Conservation (phyloP, 2,888 invertebrate genomes). For the Drosophila cracens region DNA sequence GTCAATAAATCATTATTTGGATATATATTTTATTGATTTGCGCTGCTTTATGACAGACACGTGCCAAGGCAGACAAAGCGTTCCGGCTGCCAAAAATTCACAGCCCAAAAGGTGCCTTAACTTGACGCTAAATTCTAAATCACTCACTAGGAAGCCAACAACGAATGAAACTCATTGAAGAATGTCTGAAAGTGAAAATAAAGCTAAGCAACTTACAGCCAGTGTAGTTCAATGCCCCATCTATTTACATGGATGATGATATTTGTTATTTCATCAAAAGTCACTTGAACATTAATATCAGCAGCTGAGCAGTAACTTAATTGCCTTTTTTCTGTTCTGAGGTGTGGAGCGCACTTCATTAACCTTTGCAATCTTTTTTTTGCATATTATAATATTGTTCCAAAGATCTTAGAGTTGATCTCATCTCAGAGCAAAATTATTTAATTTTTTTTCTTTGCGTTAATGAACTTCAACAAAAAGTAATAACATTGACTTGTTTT, state of each 20-base stretch:
- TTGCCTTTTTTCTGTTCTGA: neutral
- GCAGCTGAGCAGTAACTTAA: neutral
- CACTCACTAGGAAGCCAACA: constrained; percentile 41
- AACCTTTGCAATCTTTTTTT: constrained; percentile 41
- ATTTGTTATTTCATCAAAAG: neutral
- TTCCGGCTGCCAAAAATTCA: constrained; percentile 33
- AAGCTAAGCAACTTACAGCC: constrained; percentile 16
- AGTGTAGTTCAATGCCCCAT: constrained; percentile 40
- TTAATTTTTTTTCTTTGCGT: neutral
- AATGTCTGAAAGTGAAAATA: constrained; percentile 62
- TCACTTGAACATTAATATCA: constrained; percentile 15
- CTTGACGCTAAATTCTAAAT: constrained; percentile 40
- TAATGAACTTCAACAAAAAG: constrained; percentile 16
- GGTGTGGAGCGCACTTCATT: constrained; percentile 34
- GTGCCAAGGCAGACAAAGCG: constrained; percentile 66
- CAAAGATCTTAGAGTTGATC: constrained; percentile 13
- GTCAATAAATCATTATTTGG: constrained; percentile 74
- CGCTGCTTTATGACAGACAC: constrained; percentile 70
- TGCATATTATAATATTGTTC: constrained; percentile 8
- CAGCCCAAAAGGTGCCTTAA: constrained; percentile 22
- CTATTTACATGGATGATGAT: neutral
- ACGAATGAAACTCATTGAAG: constrained; percentile 9
- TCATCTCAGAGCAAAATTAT: constrained; percentile 7
- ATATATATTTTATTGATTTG: constrained; percentile 78
- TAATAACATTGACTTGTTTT: neutral